Evolutionary conservation across 2,888 invertebrate species (phyloP).

Genomic region (Corythucha ciliata): DNA sequence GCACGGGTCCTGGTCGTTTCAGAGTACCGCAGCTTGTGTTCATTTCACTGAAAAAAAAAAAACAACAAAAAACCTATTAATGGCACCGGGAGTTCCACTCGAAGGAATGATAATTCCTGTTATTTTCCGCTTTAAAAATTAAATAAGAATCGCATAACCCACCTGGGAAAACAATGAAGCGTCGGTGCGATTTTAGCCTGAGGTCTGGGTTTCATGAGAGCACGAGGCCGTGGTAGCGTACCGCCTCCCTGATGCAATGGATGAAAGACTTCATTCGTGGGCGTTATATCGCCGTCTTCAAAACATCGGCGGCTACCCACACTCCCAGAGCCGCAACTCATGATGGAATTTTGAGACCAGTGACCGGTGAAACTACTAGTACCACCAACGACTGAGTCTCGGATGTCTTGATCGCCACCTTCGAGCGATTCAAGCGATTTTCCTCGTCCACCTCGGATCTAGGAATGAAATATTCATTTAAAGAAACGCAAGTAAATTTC

Average conservation of each 20-base stretch:
- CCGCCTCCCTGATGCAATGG: conserved; percentile 54
- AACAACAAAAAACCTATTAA: background rate
- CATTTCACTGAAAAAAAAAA: conserved; percentile 26
- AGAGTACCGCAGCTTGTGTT: conserved; percentile 40
- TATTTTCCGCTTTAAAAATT: no score
- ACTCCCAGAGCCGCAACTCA: conserved; percentile 31
- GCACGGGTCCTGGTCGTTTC: conserved; percentile 71
- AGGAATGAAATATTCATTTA: conserved; percentile 35
- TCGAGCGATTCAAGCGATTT: conserved; percentile 78
- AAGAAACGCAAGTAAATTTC: conserved; percentile 1
- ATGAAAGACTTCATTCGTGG: conserved; percentile 67
- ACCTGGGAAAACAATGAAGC: conserved; percentile 27
- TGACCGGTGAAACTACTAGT: conserved; percentile 38
- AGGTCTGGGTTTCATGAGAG: conserved; percentile 68
- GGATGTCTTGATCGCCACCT: conserved; percentile 45
- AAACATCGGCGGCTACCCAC: conserved; percentile 53
- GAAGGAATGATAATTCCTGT: no score
- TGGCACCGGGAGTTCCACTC: no score
- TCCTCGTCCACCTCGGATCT: conserved; percentile 74
- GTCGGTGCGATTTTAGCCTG: conserved; percentile 58
- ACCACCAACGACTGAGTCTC: conserved; percentile 38
- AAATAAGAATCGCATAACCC: background rate
- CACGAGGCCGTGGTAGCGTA: conserved; percentile 75
- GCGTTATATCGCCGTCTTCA: conserved; percentile 84
- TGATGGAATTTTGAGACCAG: no score